Conservation (phyloP, 2,888 invertebrate species). For the Drosophila mayaguana region DNA sequence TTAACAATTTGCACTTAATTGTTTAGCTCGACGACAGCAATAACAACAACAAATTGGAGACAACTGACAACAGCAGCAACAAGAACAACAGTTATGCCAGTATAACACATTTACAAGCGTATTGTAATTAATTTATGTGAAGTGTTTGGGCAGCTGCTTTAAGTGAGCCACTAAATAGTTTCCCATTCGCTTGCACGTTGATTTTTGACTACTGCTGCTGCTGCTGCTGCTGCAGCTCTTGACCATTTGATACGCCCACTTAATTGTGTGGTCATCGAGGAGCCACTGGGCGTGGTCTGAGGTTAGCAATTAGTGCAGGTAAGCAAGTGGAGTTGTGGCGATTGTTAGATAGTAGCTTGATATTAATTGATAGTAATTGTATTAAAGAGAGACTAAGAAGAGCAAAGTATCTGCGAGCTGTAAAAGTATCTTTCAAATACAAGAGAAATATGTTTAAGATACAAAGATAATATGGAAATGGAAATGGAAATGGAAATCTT, state of each 20-base stretch:
- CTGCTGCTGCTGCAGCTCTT: not conserved
- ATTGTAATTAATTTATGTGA: slow-evolving; percentile 77
- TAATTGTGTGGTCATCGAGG: slow-evolving; percentile 43
- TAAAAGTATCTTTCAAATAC: not conserved
- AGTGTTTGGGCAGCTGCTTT: slow-evolving; percentile 34
- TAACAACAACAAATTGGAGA: slow-evolving; percentile 28
- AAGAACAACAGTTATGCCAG: slow-evolving; percentile 44
- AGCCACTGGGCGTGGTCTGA: slow-evolving; percentile 29
- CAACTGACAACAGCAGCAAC: slow-evolving; percentile 35
- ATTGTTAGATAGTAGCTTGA: not conserved
- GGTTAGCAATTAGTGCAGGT: slow-evolving; percentile 38
- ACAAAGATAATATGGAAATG: too few relatives aligned
- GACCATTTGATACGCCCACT: slow-evolving; percentile 40
- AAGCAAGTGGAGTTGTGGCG: not conserved
- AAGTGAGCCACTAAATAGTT: slow-evolving; percentile 33
- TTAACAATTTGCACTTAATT: slow-evolving; percentile 65
- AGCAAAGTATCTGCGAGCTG: not conserved
- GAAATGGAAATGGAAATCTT: too few relatives aligned
- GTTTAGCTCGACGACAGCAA: slow-evolving; percentile 55
- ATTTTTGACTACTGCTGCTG: slow-evolving; percentile 10
- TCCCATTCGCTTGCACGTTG: slow-evolving; percentile 11
- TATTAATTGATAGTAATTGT: not conserved
- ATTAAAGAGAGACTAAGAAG: not conserved
- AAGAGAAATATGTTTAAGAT: not conserved
- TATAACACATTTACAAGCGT: slow-evolving; percentile 50